phyloP scores from a whole-genome alignment of 2,113 vertebrate species.

The Urocynchramus pylzowi region DNA sequence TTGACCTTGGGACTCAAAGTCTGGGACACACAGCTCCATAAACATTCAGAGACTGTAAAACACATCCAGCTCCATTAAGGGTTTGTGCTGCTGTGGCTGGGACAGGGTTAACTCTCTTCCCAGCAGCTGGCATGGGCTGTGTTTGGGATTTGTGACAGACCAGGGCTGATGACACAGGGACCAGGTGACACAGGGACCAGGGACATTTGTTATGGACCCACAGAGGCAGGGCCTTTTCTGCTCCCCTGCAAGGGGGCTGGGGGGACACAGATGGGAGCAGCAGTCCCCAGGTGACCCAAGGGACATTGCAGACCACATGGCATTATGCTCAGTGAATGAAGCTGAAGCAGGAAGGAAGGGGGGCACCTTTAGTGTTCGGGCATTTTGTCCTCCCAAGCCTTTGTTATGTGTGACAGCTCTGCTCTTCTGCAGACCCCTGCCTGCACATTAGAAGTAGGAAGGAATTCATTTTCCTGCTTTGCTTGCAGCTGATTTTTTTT shows the following conservation, averaged over 20 bases:
- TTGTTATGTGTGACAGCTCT: rapidly evolving
- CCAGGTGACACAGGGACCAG: neutral
- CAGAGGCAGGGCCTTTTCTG: neutral
- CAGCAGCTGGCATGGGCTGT: neutral
- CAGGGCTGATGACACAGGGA: neutral
- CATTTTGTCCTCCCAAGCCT: neutral
- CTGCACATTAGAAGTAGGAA: neutral
- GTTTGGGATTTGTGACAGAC: neutral
- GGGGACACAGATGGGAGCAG: neutral
- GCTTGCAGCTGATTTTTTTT: no score
- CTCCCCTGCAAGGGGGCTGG: neutral
- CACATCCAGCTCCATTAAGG: rapidly evolving
- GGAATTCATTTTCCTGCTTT: neutral
- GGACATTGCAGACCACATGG: neutral
- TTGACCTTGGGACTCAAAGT: neutral
- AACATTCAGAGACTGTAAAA: neutral
- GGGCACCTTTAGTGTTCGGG: neutral
- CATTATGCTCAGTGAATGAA: rapidly evolving
- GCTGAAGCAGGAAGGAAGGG: neutral
- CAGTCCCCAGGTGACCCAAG: neutral
- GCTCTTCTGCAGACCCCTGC: neutral
- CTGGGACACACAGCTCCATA: neutral
- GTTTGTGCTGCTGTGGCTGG: neutral
- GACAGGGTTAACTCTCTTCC: no score
- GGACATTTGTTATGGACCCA: rapidly evolving